phyloP scores from a whole-genome alignment of 2,888 invertebrate genomes.

The Elmis aenea region DNA sequence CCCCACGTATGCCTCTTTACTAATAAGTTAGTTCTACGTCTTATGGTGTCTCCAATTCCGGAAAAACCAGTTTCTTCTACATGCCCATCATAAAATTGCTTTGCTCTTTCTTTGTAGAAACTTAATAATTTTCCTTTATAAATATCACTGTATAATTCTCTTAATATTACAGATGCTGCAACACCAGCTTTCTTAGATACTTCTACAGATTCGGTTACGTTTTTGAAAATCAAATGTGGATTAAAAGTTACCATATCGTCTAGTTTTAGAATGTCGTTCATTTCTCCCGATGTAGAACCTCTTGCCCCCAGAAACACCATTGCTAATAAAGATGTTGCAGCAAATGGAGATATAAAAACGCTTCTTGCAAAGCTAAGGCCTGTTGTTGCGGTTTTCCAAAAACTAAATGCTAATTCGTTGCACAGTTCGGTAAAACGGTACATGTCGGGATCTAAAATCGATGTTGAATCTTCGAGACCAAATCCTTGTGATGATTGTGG shows the following conservation, averaged over 20 bases:
- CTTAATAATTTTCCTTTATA: slow-evolving; percentile 74
- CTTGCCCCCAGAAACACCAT: slow-evolving; percentile 87
- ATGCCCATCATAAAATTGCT: slow-evolving; percentile 81
- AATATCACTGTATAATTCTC: slow-evolving; percentile 78
- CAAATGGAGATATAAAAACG: slow-evolving; percentile 77
- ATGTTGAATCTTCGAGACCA: slow-evolving; percentile 73
- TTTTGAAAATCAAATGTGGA: slow-evolving; percentile 80
- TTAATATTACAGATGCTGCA: slow-evolving; percentile 72
- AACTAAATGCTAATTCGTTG: slow-evolving; percentile 79
- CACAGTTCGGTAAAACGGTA: slow-evolving; percentile 74
- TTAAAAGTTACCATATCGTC: slow-evolving; percentile 89
- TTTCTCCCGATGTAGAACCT: slow-evolving; percentile 82
- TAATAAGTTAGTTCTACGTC: slow-evolving; percentile 73
- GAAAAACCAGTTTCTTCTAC: slow-evolving; percentile 82
- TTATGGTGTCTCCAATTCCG: slow-evolving; percentile 75
- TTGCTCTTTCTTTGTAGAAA: slow-evolving; percentile 83
- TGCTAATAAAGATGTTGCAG: slow-evolving; percentile 78
- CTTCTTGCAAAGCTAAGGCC: slow-evolving; percentile 72
- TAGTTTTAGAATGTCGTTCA: slow-evolving; percentile 78
- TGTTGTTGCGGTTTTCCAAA: slow-evolving; percentile 70
- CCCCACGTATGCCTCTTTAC: slow-evolving; percentile 76
- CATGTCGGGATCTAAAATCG: slow-evolving; percentile 67
- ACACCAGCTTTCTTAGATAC: slow-evolving; percentile 65
- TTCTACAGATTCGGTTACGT: slow-evolving; percentile 77
- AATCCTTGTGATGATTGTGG: slow-evolving; percentile 56